phyloP scores from a whole-genome alignment of 1,140 invertebrate species.

The Zaprionus inermis region DNA sequence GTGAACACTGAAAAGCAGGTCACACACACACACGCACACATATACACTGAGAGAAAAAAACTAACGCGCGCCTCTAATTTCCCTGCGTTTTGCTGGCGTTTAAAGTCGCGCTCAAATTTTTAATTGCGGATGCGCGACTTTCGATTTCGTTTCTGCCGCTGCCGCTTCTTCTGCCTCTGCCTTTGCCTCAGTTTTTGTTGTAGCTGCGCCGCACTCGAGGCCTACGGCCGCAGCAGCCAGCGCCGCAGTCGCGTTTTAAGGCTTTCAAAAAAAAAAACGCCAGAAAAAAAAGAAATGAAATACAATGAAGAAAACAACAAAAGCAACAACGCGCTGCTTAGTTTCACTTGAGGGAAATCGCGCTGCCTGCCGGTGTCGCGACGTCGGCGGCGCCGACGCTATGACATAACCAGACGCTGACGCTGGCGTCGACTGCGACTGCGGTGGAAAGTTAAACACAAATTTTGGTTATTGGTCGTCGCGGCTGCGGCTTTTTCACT shows the following conservation, averaged over 20 bases:
- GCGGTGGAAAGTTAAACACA: constrained; percentile 75
- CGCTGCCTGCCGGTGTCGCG: constrained; percentile 48
- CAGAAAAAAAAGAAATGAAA: constrained; percentile 19
- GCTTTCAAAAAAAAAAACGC: constrained; percentile 64
- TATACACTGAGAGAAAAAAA: constrained; percentile 15
- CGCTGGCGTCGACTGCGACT: constrained; percentile 24
- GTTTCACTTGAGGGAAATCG: constrained; percentile 81
- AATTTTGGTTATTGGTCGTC: constrained; percentile 66
- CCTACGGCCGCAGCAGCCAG: constrained; percentile 46
- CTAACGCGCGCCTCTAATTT: constrained; percentile 68
- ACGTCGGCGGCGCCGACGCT: constrained; percentile 29
- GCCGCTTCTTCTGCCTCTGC: constrained; percentile 23
- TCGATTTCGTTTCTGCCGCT: constrained; percentile 69
- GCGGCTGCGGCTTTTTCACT: constrained; percentile 51
- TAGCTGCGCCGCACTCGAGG: constrained; percentile 42
- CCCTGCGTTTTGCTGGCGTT: constrained; percentile 71
- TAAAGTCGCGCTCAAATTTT: constrained; percentile 62
- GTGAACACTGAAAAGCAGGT: not conserved
- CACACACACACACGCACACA: constrained; percentile 29
- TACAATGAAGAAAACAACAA: constrained; percentile 31
- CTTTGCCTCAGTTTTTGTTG: constrained; percentile 27
- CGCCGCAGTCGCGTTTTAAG: constrained; percentile 48
- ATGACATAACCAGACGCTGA: constrained; percentile 64
- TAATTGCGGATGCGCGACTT: constrained; percentile 81
- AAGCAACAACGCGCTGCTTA: constrained; percentile 60